Conservation (phyloP, 2,113 vertebrate genomes). For the Cariama cristata region DNA sequence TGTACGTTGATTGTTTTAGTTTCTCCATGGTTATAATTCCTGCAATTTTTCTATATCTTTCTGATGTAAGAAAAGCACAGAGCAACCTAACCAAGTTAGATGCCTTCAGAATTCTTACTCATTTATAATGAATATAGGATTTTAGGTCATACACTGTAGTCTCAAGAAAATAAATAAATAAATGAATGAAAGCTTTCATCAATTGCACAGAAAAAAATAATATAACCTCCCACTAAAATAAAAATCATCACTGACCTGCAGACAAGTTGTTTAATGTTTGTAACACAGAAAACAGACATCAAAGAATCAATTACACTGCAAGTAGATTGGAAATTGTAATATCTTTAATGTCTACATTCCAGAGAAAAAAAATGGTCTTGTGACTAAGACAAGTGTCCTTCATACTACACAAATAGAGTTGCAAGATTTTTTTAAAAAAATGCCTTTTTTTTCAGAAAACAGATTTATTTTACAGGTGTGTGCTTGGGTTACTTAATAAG, state of each 20-base stretch:
- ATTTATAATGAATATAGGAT: background rate
- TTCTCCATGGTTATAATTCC: background rate
- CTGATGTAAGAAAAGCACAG: background rate
- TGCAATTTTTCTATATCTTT: background rate
- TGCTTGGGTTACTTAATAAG: background rate
- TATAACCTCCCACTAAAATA: background rate
- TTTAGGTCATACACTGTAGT: background rate
- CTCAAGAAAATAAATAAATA: background rate
- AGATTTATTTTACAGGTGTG: background rate
- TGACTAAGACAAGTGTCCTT: background rate
- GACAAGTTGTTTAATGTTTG: slow-evolving; percentile 50
- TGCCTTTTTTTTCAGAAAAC: background rate
- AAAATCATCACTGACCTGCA: slow-evolving; percentile 37
- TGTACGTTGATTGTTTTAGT: accelerated
- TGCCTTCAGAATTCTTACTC: background rate
- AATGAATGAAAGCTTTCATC: background rate
- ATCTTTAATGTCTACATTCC: slow-evolving; percentile 32
- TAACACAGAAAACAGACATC: background rate
- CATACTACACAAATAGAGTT: background rate
- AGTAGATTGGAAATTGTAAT: slow-evolving; percentile 37
- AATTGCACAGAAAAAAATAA: background rate
- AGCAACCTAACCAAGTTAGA: background rate
- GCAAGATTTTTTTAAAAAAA: background rate
- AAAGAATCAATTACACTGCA: slow-evolving; percentile 47
- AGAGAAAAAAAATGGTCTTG: background rate